Evolutionary conservation across 2,113 vertebrate species (phyloP), one percentile per base, ranked within the genome.

Genomic region (Mohoua ochrocephala): DNA sequence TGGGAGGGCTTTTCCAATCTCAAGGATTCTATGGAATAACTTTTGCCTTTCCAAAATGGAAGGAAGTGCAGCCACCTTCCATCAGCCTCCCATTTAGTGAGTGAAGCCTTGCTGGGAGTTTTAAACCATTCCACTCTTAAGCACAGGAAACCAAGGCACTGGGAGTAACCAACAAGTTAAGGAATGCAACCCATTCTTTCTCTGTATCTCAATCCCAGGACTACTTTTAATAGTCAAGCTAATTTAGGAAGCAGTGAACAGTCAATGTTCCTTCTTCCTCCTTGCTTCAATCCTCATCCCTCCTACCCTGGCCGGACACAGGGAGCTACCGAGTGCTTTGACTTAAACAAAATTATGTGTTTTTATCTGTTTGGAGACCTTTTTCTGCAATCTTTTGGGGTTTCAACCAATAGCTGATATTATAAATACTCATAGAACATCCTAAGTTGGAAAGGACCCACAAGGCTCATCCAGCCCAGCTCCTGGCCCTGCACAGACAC

Each of bases 41-140:
- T 44, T 74, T 11, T 59, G 42, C 49, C 28, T n/a, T 84, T 68
- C 31, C 7, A 41, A 6, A 75, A 9, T 11, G 56, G 69, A 65
- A 37, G 24, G 39, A 35, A 33, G 10, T 9, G 42, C 20, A 75
- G 65, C 39, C 47, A 28, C 42, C 9, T 68, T 69, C 65, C 9
- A 4, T 2, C 6, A 61, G 37, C 22, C 6, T 45, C 4, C 2
- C 6, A 0, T 56, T 56, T n/a, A 42, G n/a, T 31, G 54, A 28
- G 11, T 9, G 19, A 22, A 83, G 49, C 14, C 42, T 54, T 68
- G 31, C 41, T 92, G 67, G 60, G 57, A 56, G 20, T 77, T 90
- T 57, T 73, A 44, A 87, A 49, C 41, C 31, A 2, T 76, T 64
- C 18, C 4, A 4, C 4, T 16, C 47, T 16, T 49, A 39, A 84